Evolutionary conservation across 2,113 vertebrate species (phyloP), one percentile per base, ranked within the genome.

Genomic region (Rhinolophus ferrumequinum): DNA sequence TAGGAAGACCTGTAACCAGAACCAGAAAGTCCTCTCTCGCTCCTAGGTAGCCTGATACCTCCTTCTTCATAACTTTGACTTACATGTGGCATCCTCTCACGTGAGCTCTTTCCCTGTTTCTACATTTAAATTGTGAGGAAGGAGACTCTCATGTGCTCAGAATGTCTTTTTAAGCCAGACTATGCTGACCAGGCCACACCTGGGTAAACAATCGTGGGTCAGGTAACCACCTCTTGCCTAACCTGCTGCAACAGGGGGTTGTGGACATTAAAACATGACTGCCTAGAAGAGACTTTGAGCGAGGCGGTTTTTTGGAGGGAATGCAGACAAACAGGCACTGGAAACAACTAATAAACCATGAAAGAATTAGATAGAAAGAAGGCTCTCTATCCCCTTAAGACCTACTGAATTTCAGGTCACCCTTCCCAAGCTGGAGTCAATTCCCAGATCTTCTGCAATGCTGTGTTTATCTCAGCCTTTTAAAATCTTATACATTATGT

Each of bases 51-150:
- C 18, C 70, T 80, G 44, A 54, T 47, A 30, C 33, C 60, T n/a
- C 16, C 69, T 82, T 60, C 11, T 90, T 82, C 76, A 82, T 92
- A 54, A 77, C 75, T 82, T 90, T 83, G 38, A 95, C 28, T 82
- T 81, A n/a, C 33, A 52, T 21, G 0, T 64, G 83, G 3, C 33
- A 33, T 62, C 54, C 52, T 95, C 75, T 66, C 47, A 56, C 67
- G 30, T 30, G 60, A 70, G 19, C 47, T 91, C 12, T 95, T 82
- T 87, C 60, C 22, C 22, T 16, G 12, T 80, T 33, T 38, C 69
- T 83, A 38, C 54, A n/a, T 80, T 92, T 86, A 73, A 52, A 62
- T 44, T 33, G 13, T 62, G 54, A 73, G 70, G 76, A 58, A 81
- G 73, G 28, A 90, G 33, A 79, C 50, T 70, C 16, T 44, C 33